These are phyloP conservation scores for Scytalopus superciliaris DNA, from an alignment of 2,113 vertebrate genomes.

Conservation along the genomic window DNA sequence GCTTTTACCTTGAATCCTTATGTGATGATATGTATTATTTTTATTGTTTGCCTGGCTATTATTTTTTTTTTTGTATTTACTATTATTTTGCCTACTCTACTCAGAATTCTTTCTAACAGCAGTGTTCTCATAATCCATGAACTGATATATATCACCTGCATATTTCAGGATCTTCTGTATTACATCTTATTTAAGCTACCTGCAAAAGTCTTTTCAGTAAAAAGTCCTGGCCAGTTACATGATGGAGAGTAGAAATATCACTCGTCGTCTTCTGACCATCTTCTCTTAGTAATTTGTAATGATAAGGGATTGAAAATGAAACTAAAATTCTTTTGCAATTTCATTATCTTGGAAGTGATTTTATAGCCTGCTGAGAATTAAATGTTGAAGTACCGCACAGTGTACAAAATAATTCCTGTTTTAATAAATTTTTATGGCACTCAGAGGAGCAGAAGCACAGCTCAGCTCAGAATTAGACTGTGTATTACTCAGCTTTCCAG, in stretches of 20 bases:
- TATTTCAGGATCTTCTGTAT: background rate
- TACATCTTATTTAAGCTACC: background rate
- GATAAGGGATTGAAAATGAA: slow-evolving; percentile 70
- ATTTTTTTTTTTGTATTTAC: background rate
- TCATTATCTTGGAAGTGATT: slow-evolving; percentile 75
- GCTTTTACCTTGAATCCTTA: background rate
- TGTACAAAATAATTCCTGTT: slow-evolving; percentile 79
- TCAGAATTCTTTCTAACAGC: background rate
- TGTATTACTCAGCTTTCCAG: slow-evolving; percentile 68
- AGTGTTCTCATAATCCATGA: background rate
- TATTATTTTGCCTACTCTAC: background rate
- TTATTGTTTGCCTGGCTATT: background rate
- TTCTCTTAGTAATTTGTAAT: slow-evolving; percentile 66
- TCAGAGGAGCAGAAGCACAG: slow-evolving; percentile 58
- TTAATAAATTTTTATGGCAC: slow-evolving; percentile 73
- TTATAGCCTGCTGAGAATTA: slow-evolving; percentile 73
- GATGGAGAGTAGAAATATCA: background rate
- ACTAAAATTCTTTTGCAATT: slow-evolving; percentile 78
- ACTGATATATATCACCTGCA: background rate
- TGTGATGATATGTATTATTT: background rate
- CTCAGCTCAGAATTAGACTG: slow-evolving; percentile 66
- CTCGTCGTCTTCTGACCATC: slow-evolving; percentile 40
- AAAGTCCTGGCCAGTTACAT: background rate
- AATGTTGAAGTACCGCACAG: slow-evolving; percentile 55
- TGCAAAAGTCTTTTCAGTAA: background rate